Evolutionary conservation across 2,797 vertebrate species (phyloP).

Genomic region (Enteromius paludinosus): DNA sequence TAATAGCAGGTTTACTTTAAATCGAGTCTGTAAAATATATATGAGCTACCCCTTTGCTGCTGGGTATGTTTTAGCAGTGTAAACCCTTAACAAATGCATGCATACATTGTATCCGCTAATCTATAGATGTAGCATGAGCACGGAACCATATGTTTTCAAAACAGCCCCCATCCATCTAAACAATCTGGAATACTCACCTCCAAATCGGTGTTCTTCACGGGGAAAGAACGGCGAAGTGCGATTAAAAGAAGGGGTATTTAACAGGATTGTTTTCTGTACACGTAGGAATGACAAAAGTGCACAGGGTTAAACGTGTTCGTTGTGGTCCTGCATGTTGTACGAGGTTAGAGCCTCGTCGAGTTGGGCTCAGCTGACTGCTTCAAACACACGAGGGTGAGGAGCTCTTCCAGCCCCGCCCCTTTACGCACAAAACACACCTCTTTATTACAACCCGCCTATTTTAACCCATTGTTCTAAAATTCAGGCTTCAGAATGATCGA

Average conservation of each 20-base stretch:
- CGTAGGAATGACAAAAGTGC: constrained; percentile 27
- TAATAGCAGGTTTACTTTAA: background rate
- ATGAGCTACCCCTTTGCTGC: background rate
- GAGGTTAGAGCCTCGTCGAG: constrained; percentile 47
- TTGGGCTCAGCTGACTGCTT: constrained; percentile 60
- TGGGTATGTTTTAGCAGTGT: background rate
- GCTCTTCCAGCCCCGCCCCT: constrained; percentile 54
- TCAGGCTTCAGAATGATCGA: background rate
- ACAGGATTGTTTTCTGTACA: background rate
- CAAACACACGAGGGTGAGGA: constrained; percentile 57
- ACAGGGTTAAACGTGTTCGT: constrained; percentile 28
- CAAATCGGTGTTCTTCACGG: constrained; percentile 30
- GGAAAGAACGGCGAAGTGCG: constrained; percentile 1
- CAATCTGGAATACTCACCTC: constrained; percentile 52
- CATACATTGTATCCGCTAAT: background rate
- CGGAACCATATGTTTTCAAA: constrained; percentile 13
- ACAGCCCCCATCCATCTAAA: constrained; percentile 8
- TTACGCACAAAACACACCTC: constrained; percentile 44
- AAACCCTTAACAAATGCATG: background rate
- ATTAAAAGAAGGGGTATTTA: constrained; percentile 3
- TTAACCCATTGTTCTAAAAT: constrained; percentile 50
- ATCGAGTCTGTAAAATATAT: background rate
- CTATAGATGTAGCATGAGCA: constrained; percentile 1
- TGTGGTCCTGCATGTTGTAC: constrained; percentile 40
- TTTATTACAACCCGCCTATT: constrained; percentile 41